Percentiles rank a stretch among this genome's conserved stretches.
These are phyloP conservation scores for Himalopsyche tibetana DNA, from an alignment of 2,888 invertebrate species.

Conservation along the genomic window DNA sequence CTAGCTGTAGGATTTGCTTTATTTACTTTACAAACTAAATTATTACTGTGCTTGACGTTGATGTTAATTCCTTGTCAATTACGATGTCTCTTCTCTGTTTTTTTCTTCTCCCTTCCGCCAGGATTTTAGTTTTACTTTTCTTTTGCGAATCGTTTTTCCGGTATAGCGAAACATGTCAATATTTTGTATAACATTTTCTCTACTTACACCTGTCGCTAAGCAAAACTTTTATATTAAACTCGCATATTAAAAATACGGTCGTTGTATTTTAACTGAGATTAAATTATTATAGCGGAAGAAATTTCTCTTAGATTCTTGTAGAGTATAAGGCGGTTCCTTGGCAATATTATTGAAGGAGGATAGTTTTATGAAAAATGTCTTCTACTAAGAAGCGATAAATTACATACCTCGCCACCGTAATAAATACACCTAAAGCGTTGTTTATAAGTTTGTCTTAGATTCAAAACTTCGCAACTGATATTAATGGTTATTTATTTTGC, in stretches of 20 bases:
- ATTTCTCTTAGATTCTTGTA: not conserved
- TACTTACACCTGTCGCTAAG: not conserved
- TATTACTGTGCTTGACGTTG: no score
- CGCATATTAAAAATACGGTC: not conserved
- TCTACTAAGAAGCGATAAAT: conserved; percentile 2
- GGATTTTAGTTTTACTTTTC: no score
- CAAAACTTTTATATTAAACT: conserved; percentile 6
- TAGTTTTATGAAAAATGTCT: conserved; percentile 24
- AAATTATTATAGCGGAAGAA: not conserved
- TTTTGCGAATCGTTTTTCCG: no score
- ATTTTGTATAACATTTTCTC: no score
- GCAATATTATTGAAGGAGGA: not conserved
- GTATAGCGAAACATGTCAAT: no score
- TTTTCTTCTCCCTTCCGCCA: no score
- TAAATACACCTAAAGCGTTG: conserved; percentile 30
- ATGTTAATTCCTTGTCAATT: no score
- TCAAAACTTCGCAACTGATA: conserved; percentile 20
- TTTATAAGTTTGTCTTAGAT: conserved; percentile 17
- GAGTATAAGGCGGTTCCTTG: not conserved
- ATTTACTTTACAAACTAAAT: no score
- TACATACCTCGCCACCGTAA: not conserved
- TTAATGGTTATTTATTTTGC: conserved; percentile 21
- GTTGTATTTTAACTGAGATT: not conserved
- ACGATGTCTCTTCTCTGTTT: no score
- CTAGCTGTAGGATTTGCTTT: no score